Evolutionary conservation across 1,140 invertebrate species (phyloP), one percentile per base, ranked within the genome.

Genomic region (Eurosta solidaginis): DNA sequence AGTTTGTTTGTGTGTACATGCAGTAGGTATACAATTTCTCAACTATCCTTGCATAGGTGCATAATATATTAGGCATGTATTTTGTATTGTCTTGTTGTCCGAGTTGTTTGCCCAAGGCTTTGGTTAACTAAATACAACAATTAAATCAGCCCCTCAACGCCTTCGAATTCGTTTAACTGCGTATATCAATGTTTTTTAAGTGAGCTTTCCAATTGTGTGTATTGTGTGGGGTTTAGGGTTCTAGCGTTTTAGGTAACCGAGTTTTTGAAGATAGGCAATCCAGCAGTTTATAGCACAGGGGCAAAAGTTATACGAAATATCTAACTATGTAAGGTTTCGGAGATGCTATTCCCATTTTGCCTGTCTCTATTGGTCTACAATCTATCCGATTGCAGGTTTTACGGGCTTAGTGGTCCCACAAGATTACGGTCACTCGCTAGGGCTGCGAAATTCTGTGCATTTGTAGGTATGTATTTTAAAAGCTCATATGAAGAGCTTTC

Each of bases 121-220:
- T 76, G 75, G 45, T 25, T 76, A 76, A 76, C 75, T 49, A 76
- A 76, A 50, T 76, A 52, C 75, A 76, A 76, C 75, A 76, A 76
- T 76, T 76, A 76, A 76, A 47, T 68, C 33, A 68, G 59, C 59
- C 59, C 59, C 59, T 68, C 59, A 68, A 68, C 59, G 59, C 59
- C 59, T 68, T 40, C n/a, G 27, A 68, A 40, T 68, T 40, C 59
- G 40, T 33, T 68, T 68, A 7, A 42, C 27, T 68, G 0, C 59
- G 5, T 20, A 68, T 68, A 68, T 68, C 59, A 33, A 68, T 20
- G 59, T 29, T 4, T 68, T n/a, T 68, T 40, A 68, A 68, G 33
- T 68, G 59, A 40, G 59, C 59, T 40, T 14, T 36, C 40, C 59
- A 68, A 68, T 68, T 40, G 40, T 20, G 59, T 29, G 17, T 68